Evolutionary conservation across 1,140 invertebrate genomes (phyloP).

Genomic region (Ceratina australensis): DNA sequence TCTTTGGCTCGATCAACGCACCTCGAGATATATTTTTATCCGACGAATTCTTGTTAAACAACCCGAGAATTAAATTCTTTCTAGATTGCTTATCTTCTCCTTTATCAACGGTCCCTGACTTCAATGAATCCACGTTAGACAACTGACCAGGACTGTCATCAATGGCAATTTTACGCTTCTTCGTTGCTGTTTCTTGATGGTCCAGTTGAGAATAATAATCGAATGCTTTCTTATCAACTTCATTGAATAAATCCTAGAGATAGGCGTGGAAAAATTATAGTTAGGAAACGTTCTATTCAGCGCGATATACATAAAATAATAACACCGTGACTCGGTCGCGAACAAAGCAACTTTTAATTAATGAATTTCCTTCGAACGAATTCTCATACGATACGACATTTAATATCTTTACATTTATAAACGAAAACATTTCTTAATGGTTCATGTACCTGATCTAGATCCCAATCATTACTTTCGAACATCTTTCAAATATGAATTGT

Average conservation of each 20-base stretch:
- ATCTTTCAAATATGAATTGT: slow-evolving; percentile 46
- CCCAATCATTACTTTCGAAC: slow-evolving; percentile 64
- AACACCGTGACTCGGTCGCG: not conserved
- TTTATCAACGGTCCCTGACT: not conserved
- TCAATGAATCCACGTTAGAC: not conserved
- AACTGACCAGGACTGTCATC: not conserved
- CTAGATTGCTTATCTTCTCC: slow-evolving; percentile 6
- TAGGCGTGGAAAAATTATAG: not conserved
- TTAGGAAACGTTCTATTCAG: too few species aligned
- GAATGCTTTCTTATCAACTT: slow-evolving; percentile 39
- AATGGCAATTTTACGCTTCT: slow-evolving; percentile 51
- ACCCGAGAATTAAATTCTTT: slow-evolving; percentile 35
- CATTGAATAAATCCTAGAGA: slow-evolving; percentile 61
- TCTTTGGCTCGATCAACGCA: not conserved
- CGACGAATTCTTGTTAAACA: slow-evolving; percentile 23
- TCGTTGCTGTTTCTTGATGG: slow-evolving; percentile 11
- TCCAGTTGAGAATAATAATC: slow-evolving; percentile 20
- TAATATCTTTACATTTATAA: not conserved
- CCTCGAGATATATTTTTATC: slow-evolving; percentile 14
- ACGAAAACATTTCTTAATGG: not conserved
- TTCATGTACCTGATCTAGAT: slow-evolving; percentile 62
- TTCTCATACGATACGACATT: not conserved
- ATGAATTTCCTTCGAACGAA: not conserved
- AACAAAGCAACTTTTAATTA: not conserved
- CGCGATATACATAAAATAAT: too few species aligned